phyloP scores from a whole-genome alignment of 2,797 vertebrate species.

The Vireo griseus region DNA sequence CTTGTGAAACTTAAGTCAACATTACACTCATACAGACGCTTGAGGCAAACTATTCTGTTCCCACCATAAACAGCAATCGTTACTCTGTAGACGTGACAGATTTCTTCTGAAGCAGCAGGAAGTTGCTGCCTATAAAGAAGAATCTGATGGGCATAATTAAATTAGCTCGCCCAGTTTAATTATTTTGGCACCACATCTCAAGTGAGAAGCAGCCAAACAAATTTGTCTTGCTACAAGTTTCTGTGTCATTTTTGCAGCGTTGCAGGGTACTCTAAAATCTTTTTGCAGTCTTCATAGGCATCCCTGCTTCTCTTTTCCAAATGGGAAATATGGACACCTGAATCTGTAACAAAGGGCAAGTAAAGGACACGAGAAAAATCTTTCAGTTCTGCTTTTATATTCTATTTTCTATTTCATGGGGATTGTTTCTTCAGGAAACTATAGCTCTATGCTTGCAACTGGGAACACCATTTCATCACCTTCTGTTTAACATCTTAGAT shows the following conservation, averaged over 20 bases:
- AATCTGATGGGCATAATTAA: constrained; percentile 43
- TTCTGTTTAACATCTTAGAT: neutral
- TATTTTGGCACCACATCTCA: constrained; percentile 29
- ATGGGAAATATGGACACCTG: neutral
- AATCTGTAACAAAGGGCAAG: neutral
- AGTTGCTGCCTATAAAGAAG: constrained; percentile 10
- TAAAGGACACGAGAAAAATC: neutral
- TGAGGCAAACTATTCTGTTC: constrained; percentile 15
- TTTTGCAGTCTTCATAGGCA: neutral
- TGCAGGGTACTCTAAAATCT: neutral
- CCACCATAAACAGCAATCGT: constrained; percentile 4
- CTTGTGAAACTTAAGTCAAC: constrained; percentile 5
- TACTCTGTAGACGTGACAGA: constrained; percentile 22
- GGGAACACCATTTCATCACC: neutral
- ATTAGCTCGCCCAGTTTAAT: constrained; percentile 35
- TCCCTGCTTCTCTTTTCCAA: neutral
- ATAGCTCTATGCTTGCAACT: neutral
- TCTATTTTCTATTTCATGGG: neutral
- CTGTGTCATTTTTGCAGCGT: neutral
- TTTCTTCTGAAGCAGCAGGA: constrained; percentile 32
- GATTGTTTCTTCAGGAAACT: neutral
- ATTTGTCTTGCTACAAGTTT: neutral
- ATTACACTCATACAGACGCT: neutral
- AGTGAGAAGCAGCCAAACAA: constrained; percentile 20
- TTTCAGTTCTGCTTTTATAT: neutral